A percentile compares a stretch with the other conserved stretches of the same genome.
Conservation (phyloP, 2,797 vertebrate species). For the Poeciliopsis paucimaculata region DNA sequence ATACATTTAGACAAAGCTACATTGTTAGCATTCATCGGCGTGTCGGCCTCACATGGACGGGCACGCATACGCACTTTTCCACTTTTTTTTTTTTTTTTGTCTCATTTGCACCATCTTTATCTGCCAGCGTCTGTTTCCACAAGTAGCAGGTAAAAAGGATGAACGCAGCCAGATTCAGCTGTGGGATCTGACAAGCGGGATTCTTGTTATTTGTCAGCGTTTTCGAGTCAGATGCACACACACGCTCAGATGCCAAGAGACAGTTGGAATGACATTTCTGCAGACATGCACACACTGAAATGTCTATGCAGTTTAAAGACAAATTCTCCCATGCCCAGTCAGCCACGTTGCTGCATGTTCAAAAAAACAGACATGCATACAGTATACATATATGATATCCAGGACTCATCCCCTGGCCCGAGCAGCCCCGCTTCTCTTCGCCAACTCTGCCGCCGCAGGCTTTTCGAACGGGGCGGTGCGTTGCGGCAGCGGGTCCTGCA, state of each 20-base stretch:
- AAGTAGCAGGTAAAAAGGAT: slow-evolving; percentile 56
- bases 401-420: slow-evolving; percentile 23
- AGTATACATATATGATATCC: slow-evolving; percentile 21
- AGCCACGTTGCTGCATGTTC: slow-evolving; percentile 22
- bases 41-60: slow-evolving; percentile 33
- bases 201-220: slow-evolving; percentile 56
- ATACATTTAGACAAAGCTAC: neutral
- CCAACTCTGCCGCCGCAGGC: slow-evolving; percentile 25
- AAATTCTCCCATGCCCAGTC: slow-evolving; percentile 7
- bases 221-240: slow-evolving; percentile 30
- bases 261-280: slow-evolving; percentile 28
- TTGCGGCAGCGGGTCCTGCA: slow-evolving; percentile 58
- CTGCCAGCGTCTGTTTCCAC: slow-evolving; percentile 52
- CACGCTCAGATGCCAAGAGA: neutral
- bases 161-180: slow-evolving; percentile 51
- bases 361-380: neutral
- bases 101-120: slow-evolving; percentile 64
- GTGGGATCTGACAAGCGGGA: slow-evolving; percentile 51
- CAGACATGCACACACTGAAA: slow-evolving; percentile 22
- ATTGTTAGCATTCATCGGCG: neutral
- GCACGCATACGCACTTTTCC: slow-evolving; percentile 14
- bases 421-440: slow-evolving; percentile 9
- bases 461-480: slow-evolving; percentile 28
- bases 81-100: slow-evolving; percentile 10
- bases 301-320: slow-evolving; percentile 5